These are phyloP conservation scores for Ariopsis seemanni DNA, from an alignment of 2,113 vertebrate genomes.

Conservation along the genomic window DNA sequence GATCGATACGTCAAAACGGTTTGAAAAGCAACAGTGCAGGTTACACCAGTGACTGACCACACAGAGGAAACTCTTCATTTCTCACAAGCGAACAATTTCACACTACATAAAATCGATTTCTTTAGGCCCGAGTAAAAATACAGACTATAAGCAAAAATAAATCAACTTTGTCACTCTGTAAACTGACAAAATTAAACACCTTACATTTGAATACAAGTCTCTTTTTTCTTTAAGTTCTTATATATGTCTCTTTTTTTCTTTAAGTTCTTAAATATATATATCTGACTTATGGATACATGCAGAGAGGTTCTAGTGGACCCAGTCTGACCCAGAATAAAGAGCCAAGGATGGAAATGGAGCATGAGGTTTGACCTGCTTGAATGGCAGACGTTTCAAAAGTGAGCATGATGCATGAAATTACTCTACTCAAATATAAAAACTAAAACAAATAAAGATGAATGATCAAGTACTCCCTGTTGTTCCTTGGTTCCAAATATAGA, in stretches of 20 bases:
- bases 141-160: slow-evolving; percentile 8
- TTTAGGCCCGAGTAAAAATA: slow-evolving; percentile 10
- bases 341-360: slow-evolving; percentile 16
- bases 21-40: slow-evolving; percentile 29
- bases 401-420: neutral
- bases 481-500: neutral
- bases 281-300: slow-evolving; percentile 43
- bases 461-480: neutral
- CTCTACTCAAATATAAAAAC: neutral
- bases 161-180: slow-evolving; percentile 15
- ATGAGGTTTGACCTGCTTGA: neutral
- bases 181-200: slow-evolving; percentile 31
- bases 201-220: slow-evolving; percentile 11
- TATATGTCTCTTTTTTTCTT: slow-evolving; percentile 4
- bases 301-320: slow-evolving; percentile 39
- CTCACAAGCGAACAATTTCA: slow-evolving; percentile 11
- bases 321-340: slow-evolving; percentile 59
- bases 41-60: slow-evolving; percentile 16
- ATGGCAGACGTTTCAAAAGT: neutral
- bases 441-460: too few relatives aligned
- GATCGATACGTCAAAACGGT: slow-evolving; percentile 11
- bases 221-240: slow-evolving; percentile 13
- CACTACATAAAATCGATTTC: slow-evolving; percentile 6
- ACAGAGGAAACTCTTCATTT: slow-evolving; percentile 23
- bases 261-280: slow-evolving; percentile 2